A percentile compares a stretch with the other conserved stretches of the same genome.
Evolutionary conservation across 2,113 vertebrate genomes (phyloP).

Genomic region (Trogon melanurus): DNA sequence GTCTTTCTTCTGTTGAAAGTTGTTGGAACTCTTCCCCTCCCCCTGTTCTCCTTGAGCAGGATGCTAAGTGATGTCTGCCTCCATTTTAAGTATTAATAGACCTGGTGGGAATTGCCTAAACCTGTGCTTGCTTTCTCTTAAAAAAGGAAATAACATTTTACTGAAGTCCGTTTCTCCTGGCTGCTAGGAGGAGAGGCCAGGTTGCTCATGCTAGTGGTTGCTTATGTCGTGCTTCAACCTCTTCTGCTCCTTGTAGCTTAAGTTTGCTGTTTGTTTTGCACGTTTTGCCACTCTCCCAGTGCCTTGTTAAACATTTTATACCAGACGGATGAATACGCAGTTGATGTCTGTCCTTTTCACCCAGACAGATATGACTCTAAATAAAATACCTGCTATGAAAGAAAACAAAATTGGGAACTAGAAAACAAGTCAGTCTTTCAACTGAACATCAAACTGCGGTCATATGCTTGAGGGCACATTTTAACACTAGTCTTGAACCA

Average conservation of each 20-base stretch:
- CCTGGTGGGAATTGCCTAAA: not conserved
- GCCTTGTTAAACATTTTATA: constrained; percentile 11
- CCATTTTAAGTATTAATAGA: not conserved
- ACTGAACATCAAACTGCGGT: not conserved
- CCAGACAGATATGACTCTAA: not conserved
- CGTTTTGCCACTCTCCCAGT: not conserved
- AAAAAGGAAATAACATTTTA: not conserved
- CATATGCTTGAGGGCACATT: not conserved
- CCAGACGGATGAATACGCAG: not conserved
- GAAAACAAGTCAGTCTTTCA: constrained; percentile 21
- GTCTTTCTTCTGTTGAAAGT: not conserved
- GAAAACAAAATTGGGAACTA: not conserved
- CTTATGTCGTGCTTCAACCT: not conserved
- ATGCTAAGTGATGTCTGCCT: not conserved
- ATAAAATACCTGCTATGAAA: constrained; percentile 19
- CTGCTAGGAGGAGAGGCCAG: not conserved
- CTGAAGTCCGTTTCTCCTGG: not conserved
- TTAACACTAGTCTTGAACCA: not conserved
- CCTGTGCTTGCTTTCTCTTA: not conserved
- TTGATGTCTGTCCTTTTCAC: constrained; percentile 24
- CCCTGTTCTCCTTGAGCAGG: not conserved
- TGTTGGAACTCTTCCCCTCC: not conserved
- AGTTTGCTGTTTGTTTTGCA: not conserved
- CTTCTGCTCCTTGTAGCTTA: not conserved
- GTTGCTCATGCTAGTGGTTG: not conserved